Evolutionary conservation across 2,888 invertebrate species (phyloP).

Genomic region (Aphelenchoides bicaudatus): DNA sequence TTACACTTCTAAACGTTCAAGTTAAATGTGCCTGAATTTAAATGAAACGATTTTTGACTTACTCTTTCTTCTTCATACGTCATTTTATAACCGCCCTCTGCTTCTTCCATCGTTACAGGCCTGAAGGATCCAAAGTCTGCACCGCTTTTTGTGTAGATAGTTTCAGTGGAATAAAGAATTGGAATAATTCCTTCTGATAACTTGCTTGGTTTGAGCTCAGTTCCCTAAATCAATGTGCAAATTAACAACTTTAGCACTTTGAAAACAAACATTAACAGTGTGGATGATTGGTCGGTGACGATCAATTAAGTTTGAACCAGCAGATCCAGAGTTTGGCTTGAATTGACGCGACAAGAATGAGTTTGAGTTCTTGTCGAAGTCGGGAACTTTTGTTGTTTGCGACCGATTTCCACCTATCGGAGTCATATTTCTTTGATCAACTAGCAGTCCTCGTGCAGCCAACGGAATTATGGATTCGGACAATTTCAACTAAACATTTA

Average conservation of each 20-base stretch:
- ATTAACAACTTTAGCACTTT: background rate
- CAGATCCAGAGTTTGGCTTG: constrained; percentile 43
- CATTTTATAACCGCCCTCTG: constrained; percentile 47
- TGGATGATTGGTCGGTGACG: constrained; percentile 20
- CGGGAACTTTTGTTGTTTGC: constrained; percentile 45
- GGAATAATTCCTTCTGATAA: constrained; percentile 37
- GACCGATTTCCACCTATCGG: constrained; percentile 33
- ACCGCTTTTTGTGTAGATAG: constrained; percentile 28
- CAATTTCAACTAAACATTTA: constrained; percentile 14
- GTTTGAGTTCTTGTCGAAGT: constrained; percentile 44
- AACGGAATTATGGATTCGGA: constrained; percentile 37
- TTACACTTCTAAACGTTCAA: too few relatives aligned
- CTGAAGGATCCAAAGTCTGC: constrained; percentile 47
- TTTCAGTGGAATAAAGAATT: constrained; percentile 30
- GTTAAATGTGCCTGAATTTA: constrained; percentile 43
- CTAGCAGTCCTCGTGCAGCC: constrained; percentile 33
- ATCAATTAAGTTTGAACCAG: constrained; percentile 51
- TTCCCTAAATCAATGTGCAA: constrained; percentile 27
- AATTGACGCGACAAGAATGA: constrained; percentile 51
- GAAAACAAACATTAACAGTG: constrained; percentile 3
- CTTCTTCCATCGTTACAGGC: constrained; percentile 39
- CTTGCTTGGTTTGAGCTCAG: constrained; percentile 25
- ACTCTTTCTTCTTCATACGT: constrained; percentile 40
- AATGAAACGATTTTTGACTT: constrained; percentile 39
- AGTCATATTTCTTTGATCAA: constrained; percentile 29